These are phyloP conservation scores for Leucoptera coffeella DNA, from an alignment of 2,888 invertebrate species.

Conservation along the genomic window DNA sequence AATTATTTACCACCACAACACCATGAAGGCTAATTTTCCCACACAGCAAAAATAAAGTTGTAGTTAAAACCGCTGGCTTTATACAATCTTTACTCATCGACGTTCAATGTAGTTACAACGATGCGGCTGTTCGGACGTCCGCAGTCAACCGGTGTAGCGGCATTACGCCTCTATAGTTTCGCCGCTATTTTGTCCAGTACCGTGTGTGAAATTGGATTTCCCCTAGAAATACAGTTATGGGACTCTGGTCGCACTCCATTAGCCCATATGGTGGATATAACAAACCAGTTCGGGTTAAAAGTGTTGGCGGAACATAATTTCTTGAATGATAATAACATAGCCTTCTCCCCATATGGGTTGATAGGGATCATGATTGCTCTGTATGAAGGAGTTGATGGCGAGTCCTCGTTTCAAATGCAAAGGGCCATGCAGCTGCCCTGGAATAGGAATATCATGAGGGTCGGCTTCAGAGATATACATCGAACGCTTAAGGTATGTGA, in stretches of 20 bases:
- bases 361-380: slow-evolving; percentile 74
- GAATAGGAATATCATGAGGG: slow-evolving; percentile 65
- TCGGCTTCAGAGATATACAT: slow-evolving; percentile 79
- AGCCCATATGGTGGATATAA: slow-evolving; percentile 73
- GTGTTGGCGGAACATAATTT: slow-evolving; percentile 66
- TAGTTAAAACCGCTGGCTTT: too few relatives aligned
- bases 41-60: too few relatives aligned
- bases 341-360: slow-evolving; percentile 78
- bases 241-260: slow-evolving; percentile 50
- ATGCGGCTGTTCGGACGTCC: slow-evolving; percentile 29
- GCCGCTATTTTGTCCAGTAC: slow-evolving; percentile 4
- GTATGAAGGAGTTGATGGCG: slow-evolving; percentile 71
- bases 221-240: slow-evolving; percentile 40
- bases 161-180: background rate
- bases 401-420: slow-evolving; percentile 66
- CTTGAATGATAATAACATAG: slow-evolving; percentile 72
- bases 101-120: too few relatives aligned
- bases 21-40: too few relatives aligned
- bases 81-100: too few relatives aligned
- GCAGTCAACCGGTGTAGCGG: slow-evolving; percentile 8
- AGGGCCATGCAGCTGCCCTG: slow-evolving; percentile 64
- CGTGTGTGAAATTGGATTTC: slow-evolving; percentile 22
- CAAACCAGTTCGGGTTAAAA: slow-evolving; percentile 67
- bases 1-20: too few relatives aligned
- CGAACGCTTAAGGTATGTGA: slow-evolving; percentile 68